Conservation (phyloP, 2,888 invertebrate species). For the Byasa hedistus region DNA sequence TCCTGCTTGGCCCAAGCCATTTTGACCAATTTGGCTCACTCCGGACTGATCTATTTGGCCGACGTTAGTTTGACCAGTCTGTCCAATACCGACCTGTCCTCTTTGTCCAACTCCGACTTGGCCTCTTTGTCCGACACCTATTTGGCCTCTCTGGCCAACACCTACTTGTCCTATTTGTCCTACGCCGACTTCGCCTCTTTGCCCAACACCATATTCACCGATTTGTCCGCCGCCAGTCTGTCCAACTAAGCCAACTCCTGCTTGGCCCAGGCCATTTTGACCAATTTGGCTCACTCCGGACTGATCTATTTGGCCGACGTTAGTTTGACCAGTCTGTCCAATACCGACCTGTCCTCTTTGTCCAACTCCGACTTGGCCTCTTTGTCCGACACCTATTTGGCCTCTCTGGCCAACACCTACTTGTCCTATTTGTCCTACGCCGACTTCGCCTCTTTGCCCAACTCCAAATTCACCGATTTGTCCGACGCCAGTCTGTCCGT, state of each 20-base stretch:
- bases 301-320: constrained; percentile 26
- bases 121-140: too few relatives aligned
- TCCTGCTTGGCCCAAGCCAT: constrained; percentile 2
- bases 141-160: too few relatives aligned
- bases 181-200: constrained; percentile 6
- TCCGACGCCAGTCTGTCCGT: constrained; percentile 6
- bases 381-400: constrained; percentile 24
- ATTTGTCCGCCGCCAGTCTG: constrained; percentile 13
- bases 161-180: constrained; percentile 14
- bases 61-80: constrained; percentile 9
- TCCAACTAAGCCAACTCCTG: constrained; percentile 21
- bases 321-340: constrained; percentile 30
- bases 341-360: constrained; percentile 29
- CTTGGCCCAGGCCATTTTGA: constrained; percentile 27
- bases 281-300: constrained; percentile 23
- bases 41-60: constrained; percentile 10
- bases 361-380: constrained; percentile 21
- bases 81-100: too few relatives aligned
- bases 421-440: constrained; percentile 17
- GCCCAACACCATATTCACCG: constrained; percentile 6
- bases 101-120: too few relatives aligned
- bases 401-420: constrained; percentile 13
- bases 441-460: constrained; percentile 11
- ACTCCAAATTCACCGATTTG: constrained; percentile 15
- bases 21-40: constrained; percentile 12